Conservation (phyloP, 2,113 vertebrate genomes). For the Sorex fumeus region DNA sequence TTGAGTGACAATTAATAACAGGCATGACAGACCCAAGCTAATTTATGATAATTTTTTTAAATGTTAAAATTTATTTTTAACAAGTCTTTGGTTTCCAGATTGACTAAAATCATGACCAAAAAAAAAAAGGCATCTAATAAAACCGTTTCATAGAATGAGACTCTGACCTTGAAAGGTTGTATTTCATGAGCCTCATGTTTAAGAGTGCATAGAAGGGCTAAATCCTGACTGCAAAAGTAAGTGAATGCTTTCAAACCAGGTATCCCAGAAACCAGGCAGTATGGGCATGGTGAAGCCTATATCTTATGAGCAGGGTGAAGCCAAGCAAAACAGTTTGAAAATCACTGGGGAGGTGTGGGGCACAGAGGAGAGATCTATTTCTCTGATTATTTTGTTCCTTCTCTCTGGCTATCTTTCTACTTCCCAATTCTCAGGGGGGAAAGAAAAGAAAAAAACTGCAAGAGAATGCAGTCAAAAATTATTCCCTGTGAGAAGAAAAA, state of each 20-base stretch:
- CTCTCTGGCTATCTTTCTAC: background rate
- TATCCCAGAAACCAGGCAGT: background rate
- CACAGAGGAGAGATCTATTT: background rate
- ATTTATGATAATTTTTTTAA: background rate
- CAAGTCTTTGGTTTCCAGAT: background rate
- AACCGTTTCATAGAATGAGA: background rate
- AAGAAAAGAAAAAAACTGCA: conserved; percentile 25
- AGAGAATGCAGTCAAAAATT: background rate
- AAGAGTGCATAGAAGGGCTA: background rate
- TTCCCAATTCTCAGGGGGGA: background rate
- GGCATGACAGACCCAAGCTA: conserved; percentile 21
- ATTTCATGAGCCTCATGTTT: background rate
- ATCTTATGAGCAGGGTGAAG: background rate
- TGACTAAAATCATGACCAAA: background rate
- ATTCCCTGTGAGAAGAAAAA: background rate
- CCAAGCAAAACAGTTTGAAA: background rate
- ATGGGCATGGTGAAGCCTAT: accelerated
- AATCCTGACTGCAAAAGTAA: background rate
- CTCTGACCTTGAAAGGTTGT: background rate
- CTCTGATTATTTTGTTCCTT: background rate
- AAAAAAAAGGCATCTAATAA: background rate
- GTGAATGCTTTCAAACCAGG: background rate
- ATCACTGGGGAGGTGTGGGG: background rate
- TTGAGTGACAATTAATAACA: conserved; percentile 46
- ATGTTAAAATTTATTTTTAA: conserved; percentile 58